Evolutionary conservation across 2,888 invertebrate species (phyloP).

Genomic region (Trissoscelio sp.): DNA sequence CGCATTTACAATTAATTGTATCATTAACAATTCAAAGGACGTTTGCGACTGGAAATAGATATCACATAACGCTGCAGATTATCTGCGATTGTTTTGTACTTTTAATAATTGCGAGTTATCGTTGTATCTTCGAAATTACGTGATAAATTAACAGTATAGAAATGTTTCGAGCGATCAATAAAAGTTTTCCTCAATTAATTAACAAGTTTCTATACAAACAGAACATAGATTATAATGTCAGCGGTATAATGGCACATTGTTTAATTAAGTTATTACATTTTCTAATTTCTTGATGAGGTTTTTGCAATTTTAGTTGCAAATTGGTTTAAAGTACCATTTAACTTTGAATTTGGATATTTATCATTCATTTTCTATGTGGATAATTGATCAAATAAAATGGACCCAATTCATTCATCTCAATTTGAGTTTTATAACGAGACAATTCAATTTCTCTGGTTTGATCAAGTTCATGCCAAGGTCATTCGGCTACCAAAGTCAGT

Average conservation of each 20-base stretch:
- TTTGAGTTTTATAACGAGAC: background rate
- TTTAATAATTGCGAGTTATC: slow-evolving; percentile 40
- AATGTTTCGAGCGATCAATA: slow-evolving; percentile 41
- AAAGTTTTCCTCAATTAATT: slow-evolving; percentile 56
- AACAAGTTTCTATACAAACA: slow-evolving; percentile 28
- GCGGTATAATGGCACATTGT: slow-evolving; percentile 30
- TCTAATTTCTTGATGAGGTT: too few species aligned
- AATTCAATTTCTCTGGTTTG: slow-evolving; percentile 13
- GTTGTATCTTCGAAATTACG: slow-evolving; percentile 41
- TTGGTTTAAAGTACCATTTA: too few species aligned
- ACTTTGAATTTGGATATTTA: too few species aligned
- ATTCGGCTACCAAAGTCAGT: background rate
- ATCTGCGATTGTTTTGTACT: slow-evolving; percentile 34
- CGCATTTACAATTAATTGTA: slow-evolving; percentile 32
- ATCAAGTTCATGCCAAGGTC: slow-evolving; percentile 30
- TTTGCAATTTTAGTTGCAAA: too few species aligned
- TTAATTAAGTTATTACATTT: slow-evolving; percentile 46
- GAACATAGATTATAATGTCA: slow-evolving; percentile 21
- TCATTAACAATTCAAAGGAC: slow-evolving; percentile 42
- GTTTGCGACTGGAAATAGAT: slow-evolving; percentile 11
- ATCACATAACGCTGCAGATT: slow-evolving; percentile 26
- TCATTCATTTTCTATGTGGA: too few species aligned
- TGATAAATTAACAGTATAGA: slow-evolving; percentile 46
- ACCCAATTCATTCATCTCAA: too few species aligned
- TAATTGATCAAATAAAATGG: too few species aligned